Conservation (phyloP, 2,113 vertebrate genomes). For the Turdus rufiventris region DNA sequence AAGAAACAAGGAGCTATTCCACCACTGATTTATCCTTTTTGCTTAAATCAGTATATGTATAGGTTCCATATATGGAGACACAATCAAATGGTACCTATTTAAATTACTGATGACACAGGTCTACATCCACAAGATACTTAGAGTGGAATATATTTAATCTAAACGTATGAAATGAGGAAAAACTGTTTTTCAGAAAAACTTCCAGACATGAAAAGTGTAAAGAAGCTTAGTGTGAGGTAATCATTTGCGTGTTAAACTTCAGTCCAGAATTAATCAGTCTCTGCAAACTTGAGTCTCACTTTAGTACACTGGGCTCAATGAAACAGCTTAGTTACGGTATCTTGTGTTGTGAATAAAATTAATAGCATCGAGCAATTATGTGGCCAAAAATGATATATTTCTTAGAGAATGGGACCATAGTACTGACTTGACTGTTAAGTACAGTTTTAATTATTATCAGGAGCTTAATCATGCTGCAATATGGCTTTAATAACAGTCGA, state of each 20-base stretch:
- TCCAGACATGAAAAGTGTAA: not conserved
- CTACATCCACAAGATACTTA: no score
- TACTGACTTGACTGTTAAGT: not conserved
- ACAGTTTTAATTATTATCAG: not conserved
- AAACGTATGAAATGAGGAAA: not conserved
- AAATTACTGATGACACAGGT: no score
- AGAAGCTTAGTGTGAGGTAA: not conserved
- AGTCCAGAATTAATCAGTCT: not conserved
- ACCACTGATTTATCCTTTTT: not conserved
- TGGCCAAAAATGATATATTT: not conserved
- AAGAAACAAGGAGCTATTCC: not conserved
- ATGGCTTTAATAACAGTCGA: not conserved
- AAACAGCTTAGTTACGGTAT: not conserved
- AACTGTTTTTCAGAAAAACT: not conserved
- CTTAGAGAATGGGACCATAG: not conserved
- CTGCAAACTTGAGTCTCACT: not conserved
- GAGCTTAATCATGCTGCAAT: not conserved
- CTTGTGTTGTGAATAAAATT: not conserved
- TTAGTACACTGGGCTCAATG: not conserved
- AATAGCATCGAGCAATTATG: not conserved
- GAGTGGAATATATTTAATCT: no score
- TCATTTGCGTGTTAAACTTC: not conserved
- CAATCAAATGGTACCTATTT: not conserved
- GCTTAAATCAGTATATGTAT: not conserved
- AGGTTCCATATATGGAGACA: not conserved